Percentiles rank a stretch among this genome's conserved stretches.
Conservation (phyloP, 2,113 vertebrate genomes). For the Lepus americanus region DNA sequence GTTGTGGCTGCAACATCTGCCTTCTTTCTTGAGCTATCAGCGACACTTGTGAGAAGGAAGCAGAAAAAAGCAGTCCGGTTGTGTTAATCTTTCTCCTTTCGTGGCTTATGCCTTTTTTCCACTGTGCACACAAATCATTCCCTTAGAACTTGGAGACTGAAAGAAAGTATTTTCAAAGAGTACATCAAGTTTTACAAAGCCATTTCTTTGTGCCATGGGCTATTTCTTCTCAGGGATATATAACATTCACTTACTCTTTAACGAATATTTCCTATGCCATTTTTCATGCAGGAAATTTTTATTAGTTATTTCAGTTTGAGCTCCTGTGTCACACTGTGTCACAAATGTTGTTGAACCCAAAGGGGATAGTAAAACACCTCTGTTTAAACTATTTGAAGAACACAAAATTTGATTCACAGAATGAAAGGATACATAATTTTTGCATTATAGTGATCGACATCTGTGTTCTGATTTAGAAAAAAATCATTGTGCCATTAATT, state of each 20-base stretch:
- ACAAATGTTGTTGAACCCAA: constrained; percentile 29
- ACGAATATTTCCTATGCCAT: neutral
- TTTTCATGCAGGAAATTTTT: constrained; percentile 38
- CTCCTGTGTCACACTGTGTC: neutral
- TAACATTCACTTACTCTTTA: constrained; percentile 46
- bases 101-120: neutral
- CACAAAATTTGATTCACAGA: neutral
- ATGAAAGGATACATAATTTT: constrained; percentile 21
- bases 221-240: constrained; percentile 46
- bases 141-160: constrained; percentile 38
- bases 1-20: constrained; percentile 35
- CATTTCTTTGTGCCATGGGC: constrained; percentile 15
- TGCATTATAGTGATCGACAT: neutral
- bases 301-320: constrained; percentile 55
- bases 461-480: neutral
- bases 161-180: constrained; percentile 61
- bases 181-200: neutral
- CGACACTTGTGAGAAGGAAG: neutral
- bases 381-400: constrained; percentile 15
- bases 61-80: neutral
- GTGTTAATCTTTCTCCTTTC: constrained; percentile 36
- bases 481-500: neutral
- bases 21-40: constrained; percentile 55
- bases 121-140: constrained; percentile 54
- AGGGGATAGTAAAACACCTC: constrained; percentile 15